These are phyloP conservation scores for Alligator mississippiensis DNA, from an alignment of 2,113 vertebrate genomes.

Conservation along the genomic window DNA sequence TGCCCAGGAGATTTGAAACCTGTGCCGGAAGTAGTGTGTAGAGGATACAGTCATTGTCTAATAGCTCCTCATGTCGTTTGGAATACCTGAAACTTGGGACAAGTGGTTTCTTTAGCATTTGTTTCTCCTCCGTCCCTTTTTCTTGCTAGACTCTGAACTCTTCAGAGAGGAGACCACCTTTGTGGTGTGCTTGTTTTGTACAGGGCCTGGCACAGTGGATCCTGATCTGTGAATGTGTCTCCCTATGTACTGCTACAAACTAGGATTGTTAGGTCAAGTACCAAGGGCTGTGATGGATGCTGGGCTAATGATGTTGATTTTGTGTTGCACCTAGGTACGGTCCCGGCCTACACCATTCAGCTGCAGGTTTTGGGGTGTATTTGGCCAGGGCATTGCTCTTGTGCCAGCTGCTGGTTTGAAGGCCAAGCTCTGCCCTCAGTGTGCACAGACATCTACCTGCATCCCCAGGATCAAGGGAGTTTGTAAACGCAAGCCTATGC, in stretches of 20 bases:
- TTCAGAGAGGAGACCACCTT: background rate
- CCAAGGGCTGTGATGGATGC: rapidly evolving
- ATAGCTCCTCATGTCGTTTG: background rate
- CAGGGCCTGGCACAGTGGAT: background rate
- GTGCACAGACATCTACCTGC: background rate
- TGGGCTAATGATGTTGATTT: rapidly evolving
- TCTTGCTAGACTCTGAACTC: background rate
- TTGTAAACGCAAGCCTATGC: rapidly evolving
- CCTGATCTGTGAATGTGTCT: rapidly evolving
- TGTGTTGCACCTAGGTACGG: no score
- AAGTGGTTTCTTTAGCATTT: background rate
- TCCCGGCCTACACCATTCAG: background rate
- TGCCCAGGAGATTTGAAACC: rapidly evolving
- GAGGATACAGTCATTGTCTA: background rate
- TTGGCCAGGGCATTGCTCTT: background rate
- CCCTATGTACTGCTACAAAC: rapidly evolving
- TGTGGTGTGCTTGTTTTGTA: background rate
- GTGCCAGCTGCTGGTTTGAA: background rate
- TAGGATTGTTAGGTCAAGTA: rapidly evolving
- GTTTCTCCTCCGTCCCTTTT: background rate
- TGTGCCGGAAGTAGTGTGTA: background rate
- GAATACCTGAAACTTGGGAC: background rate
- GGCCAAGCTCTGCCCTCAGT: background rate
- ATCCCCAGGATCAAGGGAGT: background rate
- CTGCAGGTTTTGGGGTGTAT: background rate